These are phyloP conservation scores for Siniperca knerii DNA, from an alignment of 2,113 vertebrate species.

Conservation along the genomic window DNA sequence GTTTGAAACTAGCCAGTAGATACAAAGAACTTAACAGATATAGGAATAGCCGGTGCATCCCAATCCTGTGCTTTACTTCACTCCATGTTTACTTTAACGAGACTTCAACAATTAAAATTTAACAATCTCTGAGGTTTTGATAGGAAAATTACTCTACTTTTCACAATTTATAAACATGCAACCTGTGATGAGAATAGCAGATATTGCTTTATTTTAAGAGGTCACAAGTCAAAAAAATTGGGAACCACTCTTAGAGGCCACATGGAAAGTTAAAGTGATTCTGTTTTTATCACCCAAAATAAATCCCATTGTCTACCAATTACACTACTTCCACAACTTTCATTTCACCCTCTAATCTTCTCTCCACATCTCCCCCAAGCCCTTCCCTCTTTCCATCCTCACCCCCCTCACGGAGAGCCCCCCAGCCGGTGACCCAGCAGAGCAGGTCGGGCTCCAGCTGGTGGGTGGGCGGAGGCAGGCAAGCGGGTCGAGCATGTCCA, in stretches of 20 bases:
- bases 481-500: constrained; percentile 85
- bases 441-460: constrained; percentile 88
- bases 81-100: not conserved
- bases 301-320: not conserved
- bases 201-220: not conserved
- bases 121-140: not conserved
- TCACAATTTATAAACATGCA: too few species aligned
- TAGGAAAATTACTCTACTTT: not conserved
- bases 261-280: not conserved
- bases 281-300: not conserved
- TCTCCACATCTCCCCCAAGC: too few species aligned
- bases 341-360: not conserved
- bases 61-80: not conserved
- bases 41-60: not conserved
- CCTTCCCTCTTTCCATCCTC: constrained; percentile 32
- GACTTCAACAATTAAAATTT: not conserved
- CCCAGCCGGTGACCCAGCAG: constrained; percentile 98
- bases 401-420: constrained; percentile 89
- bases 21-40: not conserved
- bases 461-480: constrained; percentile 90
- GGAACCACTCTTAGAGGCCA: not conserved
- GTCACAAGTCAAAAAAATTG: not conserved
- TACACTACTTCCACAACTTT: too few species aligned
- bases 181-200: not conserved
- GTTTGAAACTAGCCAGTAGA: not conserved